A percentile compares a stretch with the other conserved stretches of the same genome.
These are phyloP conservation scores for Tuberolachnus salignus DNA, from an alignment of 2,888 invertebrate genomes.

Conservation along the genomic window DNA sequence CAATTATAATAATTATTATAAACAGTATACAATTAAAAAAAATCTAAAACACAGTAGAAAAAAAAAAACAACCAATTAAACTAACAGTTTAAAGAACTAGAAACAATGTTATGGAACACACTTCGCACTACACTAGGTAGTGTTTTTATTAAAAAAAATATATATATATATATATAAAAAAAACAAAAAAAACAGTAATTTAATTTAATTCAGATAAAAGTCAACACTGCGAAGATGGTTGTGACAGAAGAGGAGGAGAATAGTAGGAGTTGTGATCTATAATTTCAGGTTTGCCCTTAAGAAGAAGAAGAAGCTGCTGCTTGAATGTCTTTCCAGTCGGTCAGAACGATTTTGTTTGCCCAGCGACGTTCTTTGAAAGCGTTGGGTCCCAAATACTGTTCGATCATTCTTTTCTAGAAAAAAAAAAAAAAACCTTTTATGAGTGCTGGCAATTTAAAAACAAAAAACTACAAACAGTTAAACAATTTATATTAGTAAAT, in stretches of 20 bases:
- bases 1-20: constrained; percentile 2
- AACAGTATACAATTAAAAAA: background rate
- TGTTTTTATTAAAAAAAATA: too few relatives aligned
- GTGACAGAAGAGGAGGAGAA: too few relatives aligned
- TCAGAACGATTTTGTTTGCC: constrained; percentile 20
- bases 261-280: too few relatives aligned
- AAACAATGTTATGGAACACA: constrained; percentile 18
- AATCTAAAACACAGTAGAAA: background rate
- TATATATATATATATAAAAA: too few relatives aligned
- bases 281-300: too few relatives aligned
- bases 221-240: too few relatives aligned
- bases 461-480: background rate
- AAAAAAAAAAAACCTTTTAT: constrained; percentile 3
- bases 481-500: background rate
- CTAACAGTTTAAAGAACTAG: background rate
- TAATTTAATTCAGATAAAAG: too few relatives aligned
- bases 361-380: constrained; percentile 13
- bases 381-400: constrained; percentile 18
- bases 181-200: too few relatives aligned
- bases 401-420: constrained; percentile 47
- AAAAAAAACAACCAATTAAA: background rate
- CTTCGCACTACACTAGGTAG: background rate
- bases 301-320: too few relatives aligned
- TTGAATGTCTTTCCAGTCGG: background rate
- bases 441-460: background rate